A percentile compares a stretch with the other conserved stretches of the same genome.
These are phyloP conservation scores for Decapterus maruadsi DNA, from an alignment of 2,797 vertebrate genomes.

Conservation along the genomic window DNA sequence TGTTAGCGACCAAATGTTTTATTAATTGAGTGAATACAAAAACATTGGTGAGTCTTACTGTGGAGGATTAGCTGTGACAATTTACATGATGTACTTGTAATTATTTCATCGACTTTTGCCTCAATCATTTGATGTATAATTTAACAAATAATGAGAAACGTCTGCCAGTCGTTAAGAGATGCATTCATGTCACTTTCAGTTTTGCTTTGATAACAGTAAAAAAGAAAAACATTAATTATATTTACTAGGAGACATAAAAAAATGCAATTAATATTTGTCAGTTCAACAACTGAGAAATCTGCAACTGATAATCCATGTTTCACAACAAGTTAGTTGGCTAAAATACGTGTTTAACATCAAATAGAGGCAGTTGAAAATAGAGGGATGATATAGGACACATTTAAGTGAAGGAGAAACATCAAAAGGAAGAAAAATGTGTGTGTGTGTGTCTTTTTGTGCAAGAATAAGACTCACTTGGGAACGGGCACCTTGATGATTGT, in stretches of 20 bases:
- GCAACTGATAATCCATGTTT: neutral
- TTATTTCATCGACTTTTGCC: conserved; percentile 9
- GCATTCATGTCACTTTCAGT: neutral
- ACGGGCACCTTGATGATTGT: conserved; percentile 93
- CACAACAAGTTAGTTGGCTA: neutral
- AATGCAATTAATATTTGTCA: neutral
- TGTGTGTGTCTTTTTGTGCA: conserved; percentile 38
- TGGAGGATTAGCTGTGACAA: neutral
- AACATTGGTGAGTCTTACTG: conserved; percentile 3
- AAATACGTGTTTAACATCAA: neutral
- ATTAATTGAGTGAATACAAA: conserved; percentile 30
- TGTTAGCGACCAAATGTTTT: conserved; percentile 19
- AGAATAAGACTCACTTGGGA: conserved; percentile 91
- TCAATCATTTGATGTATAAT: conserved; percentile 2
- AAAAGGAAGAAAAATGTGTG: conserved; percentile 35
- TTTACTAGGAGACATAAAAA: neutral
- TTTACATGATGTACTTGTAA: neutral
- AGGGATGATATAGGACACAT: conserved; percentile 14
- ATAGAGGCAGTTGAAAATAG: neutral
- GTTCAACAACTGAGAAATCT: neutral
- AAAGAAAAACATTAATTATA: neutral
- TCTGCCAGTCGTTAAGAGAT: neutral
- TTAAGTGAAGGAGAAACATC: conserved; percentile 28
- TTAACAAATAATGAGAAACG: neutral
- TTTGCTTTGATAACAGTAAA: neutral